phyloP scores from a whole-genome alignment of 1,140 invertebrate genomes.

The Eupristina koningsbergeri region DNA sequence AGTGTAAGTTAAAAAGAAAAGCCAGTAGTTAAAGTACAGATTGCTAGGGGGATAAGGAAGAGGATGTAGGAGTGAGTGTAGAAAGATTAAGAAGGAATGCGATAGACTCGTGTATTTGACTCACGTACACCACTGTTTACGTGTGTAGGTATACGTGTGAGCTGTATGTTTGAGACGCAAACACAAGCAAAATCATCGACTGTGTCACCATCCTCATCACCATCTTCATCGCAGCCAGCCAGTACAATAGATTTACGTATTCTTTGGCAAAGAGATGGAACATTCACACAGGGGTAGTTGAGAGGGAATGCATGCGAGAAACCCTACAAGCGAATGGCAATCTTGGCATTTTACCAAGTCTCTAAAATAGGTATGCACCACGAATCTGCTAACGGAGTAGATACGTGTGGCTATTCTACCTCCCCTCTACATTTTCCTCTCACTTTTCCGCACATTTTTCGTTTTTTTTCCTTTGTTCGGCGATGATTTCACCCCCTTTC shows the following conservation, averaged over 20 bases:
- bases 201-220: constrained; percentile 16
- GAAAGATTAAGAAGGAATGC: constrained; percentile 1
- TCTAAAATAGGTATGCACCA: constrained; percentile 41
- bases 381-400: neutral
- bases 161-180: neutral
- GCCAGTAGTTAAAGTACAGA: neutral
- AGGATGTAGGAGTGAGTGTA: neutral
- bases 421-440: neutral
- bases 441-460: neutral
- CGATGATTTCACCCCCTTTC: neutral
- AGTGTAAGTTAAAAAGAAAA: neutral
- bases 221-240: neutral
- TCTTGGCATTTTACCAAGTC: constrained; percentile 57
- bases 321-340: constrained; percentile 31
- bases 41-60: neutral
- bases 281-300: constrained; percentile 19
- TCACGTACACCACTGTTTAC: neutral
- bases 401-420: neutral
- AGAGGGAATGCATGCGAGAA: neutral
- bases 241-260: constrained; percentile 58
- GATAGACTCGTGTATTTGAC: neutral
- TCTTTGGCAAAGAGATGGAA: constrained; percentile 39
- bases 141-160: neutral
- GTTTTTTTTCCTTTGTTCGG: neutral
- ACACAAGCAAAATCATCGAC: neutral